These are phyloP conservation scores for Plemyria rubiginata DNA, from an alignment of 2,888 invertebrate genomes.

Conservation along the genomic window DNA sequence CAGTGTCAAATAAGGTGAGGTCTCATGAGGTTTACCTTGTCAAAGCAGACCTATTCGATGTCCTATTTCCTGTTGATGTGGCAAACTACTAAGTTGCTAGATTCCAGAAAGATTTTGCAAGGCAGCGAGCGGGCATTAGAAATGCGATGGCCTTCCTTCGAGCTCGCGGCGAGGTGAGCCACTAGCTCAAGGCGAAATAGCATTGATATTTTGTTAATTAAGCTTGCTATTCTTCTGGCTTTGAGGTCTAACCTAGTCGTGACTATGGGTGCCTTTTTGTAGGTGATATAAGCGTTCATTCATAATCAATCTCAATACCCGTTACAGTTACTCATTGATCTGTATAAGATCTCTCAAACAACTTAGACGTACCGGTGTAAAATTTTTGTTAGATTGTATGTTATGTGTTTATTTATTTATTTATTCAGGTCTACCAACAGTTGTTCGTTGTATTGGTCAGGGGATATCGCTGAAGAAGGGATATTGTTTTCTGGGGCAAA, in stretches of 20 bases:
- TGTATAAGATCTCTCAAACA: too few species aligned
- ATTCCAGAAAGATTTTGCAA: conserved; percentile 62
- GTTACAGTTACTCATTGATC: neutral
- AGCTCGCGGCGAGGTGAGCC: conserved; percentile 71
- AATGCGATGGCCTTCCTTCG: conserved; percentile 74
- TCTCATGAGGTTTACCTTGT: conserved; percentile 25
- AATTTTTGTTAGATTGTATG: too few species aligned
- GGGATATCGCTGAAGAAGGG: too few species aligned
- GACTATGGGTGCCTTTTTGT: conserved; percentile 42
- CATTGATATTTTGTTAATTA: conserved; percentile 70
- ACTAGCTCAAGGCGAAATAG: conserved; percentile 72
- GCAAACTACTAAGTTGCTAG: conserved; percentile 46
- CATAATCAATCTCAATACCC: neutral
- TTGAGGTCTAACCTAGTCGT: conserved; percentile 45
- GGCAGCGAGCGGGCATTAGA: conserved; percentile 67
- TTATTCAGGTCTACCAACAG: too few species aligned
- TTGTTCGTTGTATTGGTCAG: too few species aligned
- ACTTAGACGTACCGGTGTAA: too few species aligned
- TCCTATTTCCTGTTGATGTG: conserved; percentile 51
- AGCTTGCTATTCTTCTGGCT: conserved; percentile 55
- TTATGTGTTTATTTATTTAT: too few species aligned
- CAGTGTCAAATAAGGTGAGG: neutral
- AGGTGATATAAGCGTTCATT: neutral
- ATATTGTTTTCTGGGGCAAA: too few species aligned
- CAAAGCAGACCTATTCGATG: conserved; percentile 40